These are phyloP conservation scores for Ostrea edulis DNA, from an alignment of 1,140 invertebrate genomes.

Conservation along the genomic window DNA sequence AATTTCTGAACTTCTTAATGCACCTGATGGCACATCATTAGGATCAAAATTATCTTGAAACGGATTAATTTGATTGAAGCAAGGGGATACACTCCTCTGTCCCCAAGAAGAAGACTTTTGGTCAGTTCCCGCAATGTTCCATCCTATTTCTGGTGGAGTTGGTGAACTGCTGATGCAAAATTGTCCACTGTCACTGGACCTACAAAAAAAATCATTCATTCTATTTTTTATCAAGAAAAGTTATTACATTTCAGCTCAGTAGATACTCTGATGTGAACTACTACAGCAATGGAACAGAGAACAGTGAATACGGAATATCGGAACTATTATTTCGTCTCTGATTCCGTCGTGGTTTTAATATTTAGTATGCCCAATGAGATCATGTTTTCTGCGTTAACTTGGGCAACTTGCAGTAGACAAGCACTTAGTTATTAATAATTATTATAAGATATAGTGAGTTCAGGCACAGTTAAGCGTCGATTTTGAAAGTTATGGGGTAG, in stretches of 20 bases:
- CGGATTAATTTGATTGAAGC: constrained; percentile 24
- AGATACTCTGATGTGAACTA: background rate
- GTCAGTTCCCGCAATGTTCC: background rate
- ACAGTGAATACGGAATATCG: background rate
- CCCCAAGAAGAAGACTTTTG: background rate
- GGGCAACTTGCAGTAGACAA: too few species aligned
- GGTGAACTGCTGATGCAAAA: background rate
- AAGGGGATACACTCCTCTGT: constrained; percentile 14
- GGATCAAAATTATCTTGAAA: constrained; percentile 42
- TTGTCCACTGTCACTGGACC: background rate
- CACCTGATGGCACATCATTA: background rate
- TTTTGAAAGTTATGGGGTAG: too few species aligned
- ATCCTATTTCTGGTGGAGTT: constrained; percentile 10
- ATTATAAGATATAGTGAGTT: too few species aligned
- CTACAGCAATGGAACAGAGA: background rate
- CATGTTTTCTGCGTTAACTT: too few species aligned
- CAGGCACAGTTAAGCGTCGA: too few species aligned
- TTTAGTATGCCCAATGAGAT: background rate
- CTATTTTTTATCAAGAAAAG: background rate
- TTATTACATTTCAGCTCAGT: background rate
- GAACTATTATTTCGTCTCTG: background rate
- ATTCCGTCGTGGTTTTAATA: background rate
- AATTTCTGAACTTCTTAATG: background rate
- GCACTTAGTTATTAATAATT: too few species aligned
- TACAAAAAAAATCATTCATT: background rate